Conservation (phyloP, 2,797 vertebrate species). For the Phrynocephalus vlangalii region DNA sequence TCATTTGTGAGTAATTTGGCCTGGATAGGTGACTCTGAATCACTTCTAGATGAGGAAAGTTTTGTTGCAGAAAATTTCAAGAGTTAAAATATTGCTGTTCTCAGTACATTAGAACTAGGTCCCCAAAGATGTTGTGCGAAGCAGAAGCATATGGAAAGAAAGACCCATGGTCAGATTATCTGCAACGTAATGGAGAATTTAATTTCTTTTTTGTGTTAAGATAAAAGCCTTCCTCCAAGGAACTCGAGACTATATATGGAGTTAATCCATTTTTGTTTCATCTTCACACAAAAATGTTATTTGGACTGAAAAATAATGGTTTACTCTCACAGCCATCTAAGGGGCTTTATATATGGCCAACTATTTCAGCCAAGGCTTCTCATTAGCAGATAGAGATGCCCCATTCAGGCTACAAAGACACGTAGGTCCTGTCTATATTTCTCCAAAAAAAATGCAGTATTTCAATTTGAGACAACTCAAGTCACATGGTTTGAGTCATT, state of each 20-base stretch:
- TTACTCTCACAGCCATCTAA: not conserved
- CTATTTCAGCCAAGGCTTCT: not conserved
- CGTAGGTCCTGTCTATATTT: no score
- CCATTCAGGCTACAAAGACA: no score
- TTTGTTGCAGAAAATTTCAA: not conserved
- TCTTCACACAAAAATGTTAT: not conserved
- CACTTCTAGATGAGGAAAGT: slow-evolving; percentile 40
- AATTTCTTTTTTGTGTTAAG: not conserved
- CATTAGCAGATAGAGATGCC: not conserved
- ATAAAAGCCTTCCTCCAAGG: not conserved
- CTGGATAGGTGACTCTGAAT: slow-evolving; percentile 47
- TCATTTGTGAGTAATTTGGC: slow-evolving; percentile 53
- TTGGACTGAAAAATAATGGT: not conserved
- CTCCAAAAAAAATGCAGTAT: no score
- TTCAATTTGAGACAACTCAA: no score
- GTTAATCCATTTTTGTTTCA: not conserved
- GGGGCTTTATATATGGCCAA: not conserved
- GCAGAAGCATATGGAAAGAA: not conserved
- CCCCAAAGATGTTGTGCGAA: slow-evolving; percentile 2
- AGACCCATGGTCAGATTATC: not conserved
- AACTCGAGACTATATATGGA: not conserved
- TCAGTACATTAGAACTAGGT: not conserved
- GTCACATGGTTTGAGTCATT: no score
- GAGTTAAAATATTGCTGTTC: not conserved
- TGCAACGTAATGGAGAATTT: not conserved